phyloP scores from a whole-genome alignment of 2,888 invertebrate species.

The Drosophila infuscata region DNA sequence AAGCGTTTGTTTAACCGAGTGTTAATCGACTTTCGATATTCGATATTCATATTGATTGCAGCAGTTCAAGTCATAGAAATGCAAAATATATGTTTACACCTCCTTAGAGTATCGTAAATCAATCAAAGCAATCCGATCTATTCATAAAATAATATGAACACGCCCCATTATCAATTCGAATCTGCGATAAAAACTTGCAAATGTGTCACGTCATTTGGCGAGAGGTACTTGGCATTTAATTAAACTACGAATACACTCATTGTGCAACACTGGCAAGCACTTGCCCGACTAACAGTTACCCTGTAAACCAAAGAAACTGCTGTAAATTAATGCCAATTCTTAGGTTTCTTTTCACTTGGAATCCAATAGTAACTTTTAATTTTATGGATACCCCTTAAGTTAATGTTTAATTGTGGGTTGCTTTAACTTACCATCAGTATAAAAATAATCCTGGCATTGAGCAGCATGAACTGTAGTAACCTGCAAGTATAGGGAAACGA shows the following conservation, averaged over 20 bases:
- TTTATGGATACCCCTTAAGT: neutral
- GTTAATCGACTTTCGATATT: conserved; percentile 2
- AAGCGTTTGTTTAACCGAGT: conserved; percentile 10
- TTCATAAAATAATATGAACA: conserved; percentile 43
- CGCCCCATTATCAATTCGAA: conserved; percentile 49
- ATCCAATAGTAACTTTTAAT: neutral
- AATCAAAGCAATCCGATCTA: conserved; percentile 49
- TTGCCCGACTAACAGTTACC: conserved; percentile 25
- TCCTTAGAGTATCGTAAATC: conserved; percentile 51
- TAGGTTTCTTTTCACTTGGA: too few relatives aligned
- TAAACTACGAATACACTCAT: conserved; percentile 12
- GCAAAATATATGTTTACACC: conserved; percentile 42
- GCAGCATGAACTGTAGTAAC: conserved; percentile 96
- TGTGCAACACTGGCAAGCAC: neutral
- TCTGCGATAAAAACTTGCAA: conserved; percentile 14
- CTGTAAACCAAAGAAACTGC: conserved; percentile 2
- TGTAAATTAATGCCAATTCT: neutral
- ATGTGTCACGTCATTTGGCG: conserved; percentile 35
- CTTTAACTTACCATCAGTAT: conserved; percentile 91
- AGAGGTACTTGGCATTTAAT: conserved; percentile 28
- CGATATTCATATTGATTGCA: conserved; percentile 9
- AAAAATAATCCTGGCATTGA: conserved; percentile 95
- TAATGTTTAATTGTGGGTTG: neutral
- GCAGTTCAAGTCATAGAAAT: conserved; percentile 18
- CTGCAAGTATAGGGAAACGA: conserved; percentile 85